These are phyloP conservation scores for Ginglymostoma cirratum DNA, from an alignment of 2,113 vertebrate genomes.

Conservation along the genomic window DNA sequence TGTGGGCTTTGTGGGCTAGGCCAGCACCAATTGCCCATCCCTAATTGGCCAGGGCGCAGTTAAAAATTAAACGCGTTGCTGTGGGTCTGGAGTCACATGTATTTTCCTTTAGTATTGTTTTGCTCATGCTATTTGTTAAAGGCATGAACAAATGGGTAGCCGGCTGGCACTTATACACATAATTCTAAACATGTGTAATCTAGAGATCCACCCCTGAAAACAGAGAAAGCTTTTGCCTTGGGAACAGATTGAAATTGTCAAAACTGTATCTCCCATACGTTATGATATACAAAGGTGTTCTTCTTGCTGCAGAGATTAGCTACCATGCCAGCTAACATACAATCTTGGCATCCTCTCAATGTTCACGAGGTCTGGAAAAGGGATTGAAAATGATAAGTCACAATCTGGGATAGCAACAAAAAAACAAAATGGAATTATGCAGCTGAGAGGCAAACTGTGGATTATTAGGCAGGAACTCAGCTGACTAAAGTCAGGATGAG, in stretches of 20 bases:
- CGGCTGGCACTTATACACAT: neutral
- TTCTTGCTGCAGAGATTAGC: neutral
- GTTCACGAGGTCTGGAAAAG: neutral
- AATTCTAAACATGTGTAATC: neutral
- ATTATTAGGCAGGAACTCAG: neutral
- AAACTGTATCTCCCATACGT: neutral
- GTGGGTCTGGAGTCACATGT: no score
- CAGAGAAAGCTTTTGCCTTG: neutral
- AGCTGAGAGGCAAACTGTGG: neutral
- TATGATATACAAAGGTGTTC: neutral
- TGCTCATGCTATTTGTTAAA: neutral
- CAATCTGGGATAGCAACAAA: neutral
- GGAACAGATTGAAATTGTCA: neutral
- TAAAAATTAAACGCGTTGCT: no score
- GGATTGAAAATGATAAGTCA: neutral
- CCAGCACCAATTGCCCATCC: no score
- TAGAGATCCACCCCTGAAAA: neutral
- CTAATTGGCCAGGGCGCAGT: no score
- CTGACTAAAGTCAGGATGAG: neutral
- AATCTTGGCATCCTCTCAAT: neutral
- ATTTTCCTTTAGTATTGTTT: no score
- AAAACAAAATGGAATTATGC: neutral
- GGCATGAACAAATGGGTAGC: no score
- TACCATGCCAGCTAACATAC: neutral
- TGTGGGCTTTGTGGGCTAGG: no score